Evolutionary conservation across 2,797 vertebrate species (phyloP), one percentile per base, ranked within the genome.

Genomic region (Pampus argenteus): DNA sequence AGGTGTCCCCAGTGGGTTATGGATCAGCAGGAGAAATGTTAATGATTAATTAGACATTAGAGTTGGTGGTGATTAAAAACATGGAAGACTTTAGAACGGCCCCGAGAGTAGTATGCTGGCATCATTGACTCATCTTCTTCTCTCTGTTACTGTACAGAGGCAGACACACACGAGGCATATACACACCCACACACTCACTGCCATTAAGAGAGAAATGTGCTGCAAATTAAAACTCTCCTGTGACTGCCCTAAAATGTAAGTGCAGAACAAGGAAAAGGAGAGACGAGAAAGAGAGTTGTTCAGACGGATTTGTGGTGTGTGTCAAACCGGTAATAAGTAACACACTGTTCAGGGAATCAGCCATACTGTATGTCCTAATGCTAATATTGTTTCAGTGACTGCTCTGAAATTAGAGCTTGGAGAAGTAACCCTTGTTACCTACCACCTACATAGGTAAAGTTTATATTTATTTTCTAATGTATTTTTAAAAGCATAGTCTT

Each of bases 41-140:
- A 94, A 95, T 95, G 93, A 94, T 93, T 94, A 94, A 95, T 95
- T 95, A 94, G 91, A 93, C 89, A 90, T 90, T 89, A 88, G 83
- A 91, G 90, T 91, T 93, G 90, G 86, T 83, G 83, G 88, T 95
- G 93, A 94, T 94, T 94, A 95, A 93, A 93, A 93, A 93, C 89
- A 88, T 86, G 61, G 82, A 90, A 81, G 83, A 83, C 90, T 93
- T 93, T 84, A 86, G 82, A 87, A 80, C 77, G 84, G 86, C 87
- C 83, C 74, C 80, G 85, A 89, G 89, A 89, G 88, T 82, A 85
- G 79, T 83, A 64, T 62, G 81, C 74, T 78, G 61, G 80, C 80
- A 83, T 79, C 86, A 86, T 78, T 88, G 76, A 84, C 89, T 88
- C 87, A 67, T 83, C 79, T 85, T 83, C 67, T 82, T 74, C 57